phyloP scores from a whole-genome alignment of 2,888 invertebrate genomes.

The Netelia melanura region DNA sequence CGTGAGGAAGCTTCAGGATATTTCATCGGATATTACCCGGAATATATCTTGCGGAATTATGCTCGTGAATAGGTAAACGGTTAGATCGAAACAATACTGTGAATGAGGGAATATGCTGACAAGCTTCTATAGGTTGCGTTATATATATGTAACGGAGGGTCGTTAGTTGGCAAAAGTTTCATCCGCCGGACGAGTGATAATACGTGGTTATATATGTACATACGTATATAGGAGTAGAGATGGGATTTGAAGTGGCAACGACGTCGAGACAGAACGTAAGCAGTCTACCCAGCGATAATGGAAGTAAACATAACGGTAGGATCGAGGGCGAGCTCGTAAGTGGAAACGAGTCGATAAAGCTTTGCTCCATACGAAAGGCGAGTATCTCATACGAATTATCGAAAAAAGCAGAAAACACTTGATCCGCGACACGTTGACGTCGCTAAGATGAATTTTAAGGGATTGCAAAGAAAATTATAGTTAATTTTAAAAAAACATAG shows the following conservation, averaged over 20 bases:
- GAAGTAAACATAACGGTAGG: too few relatives aligned
- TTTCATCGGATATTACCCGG: conserved; percentile 14
- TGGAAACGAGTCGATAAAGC: too few relatives aligned
- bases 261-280: conserved; percentile 13
- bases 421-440: too few relatives aligned
- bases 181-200: conserved; percentile 9
- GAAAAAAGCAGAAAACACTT: too few relatives aligned
- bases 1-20: conserved; percentile 12
- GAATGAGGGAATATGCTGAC: conserved; percentile 44
- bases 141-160: conserved; percentile 17
- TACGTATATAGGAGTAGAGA: background rate
- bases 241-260: conserved; percentile 11
- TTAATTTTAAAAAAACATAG: too few relatives aligned
- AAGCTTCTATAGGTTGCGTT: background rate
- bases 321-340: too few relatives aligned
- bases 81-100: conserved; percentile 25
- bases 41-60: conserved; percentile 39
- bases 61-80: conserved; percentile 27
- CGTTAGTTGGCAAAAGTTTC: conserved; percentile 43
- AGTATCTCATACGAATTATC: too few relatives aligned
- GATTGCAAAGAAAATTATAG: too few relatives aligned
- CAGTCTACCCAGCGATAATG: too few relatives aligned
- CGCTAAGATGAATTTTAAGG: too few relatives aligned
- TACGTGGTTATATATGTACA: background rate
- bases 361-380: too few relatives aligned